A percentile compares a stretch with the other conserved stretches of the same genome.
These are phyloP conservation scores for Chamaea fasciata DNA, from an alignment of 2,113 vertebrate genomes.

Conservation along the genomic window DNA sequence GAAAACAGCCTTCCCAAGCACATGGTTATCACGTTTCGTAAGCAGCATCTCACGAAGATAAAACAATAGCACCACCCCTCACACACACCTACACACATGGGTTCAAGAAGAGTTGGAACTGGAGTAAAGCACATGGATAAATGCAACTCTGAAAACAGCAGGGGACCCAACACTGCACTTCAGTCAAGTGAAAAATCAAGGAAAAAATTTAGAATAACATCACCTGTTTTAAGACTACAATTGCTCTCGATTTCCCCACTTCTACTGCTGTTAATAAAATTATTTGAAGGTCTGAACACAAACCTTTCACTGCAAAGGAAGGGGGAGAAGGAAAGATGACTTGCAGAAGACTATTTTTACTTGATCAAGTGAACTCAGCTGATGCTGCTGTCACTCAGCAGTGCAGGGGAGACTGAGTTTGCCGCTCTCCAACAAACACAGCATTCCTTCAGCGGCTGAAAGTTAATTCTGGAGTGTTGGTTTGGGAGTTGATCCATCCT, in stretches of 20 bases:
- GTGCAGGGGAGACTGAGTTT: background rate
- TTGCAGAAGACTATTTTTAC: background rate
- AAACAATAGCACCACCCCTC: background rate
- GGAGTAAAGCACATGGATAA: background rate
- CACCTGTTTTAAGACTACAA: background rate
- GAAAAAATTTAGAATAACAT: background rate
- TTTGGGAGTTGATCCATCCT: background rate
- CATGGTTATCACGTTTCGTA: background rate
- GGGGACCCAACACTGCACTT: background rate
- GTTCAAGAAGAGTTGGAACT: background rate
- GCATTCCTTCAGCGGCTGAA: background rate
- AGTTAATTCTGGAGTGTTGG: rapidly evolving
- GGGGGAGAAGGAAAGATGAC: background rate
- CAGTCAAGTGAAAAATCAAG: background rate
- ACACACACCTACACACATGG: rapidly evolving
- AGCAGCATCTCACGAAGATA: background rate
- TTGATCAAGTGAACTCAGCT: background rate
- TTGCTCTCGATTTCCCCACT: background rate
- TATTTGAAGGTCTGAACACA: background rate
- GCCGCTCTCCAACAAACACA: background rate
- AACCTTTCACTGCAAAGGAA: background rate
- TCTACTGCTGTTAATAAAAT: background rate
- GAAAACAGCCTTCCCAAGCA: background rate
- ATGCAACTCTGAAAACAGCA: background rate
- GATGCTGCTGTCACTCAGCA: background rate